Evolutionary conservation across 2,888 invertebrate genomes (phyloP), one percentile per base, ranked within the genome.

Genomic region (Hoplodrina ambigua): DNA sequence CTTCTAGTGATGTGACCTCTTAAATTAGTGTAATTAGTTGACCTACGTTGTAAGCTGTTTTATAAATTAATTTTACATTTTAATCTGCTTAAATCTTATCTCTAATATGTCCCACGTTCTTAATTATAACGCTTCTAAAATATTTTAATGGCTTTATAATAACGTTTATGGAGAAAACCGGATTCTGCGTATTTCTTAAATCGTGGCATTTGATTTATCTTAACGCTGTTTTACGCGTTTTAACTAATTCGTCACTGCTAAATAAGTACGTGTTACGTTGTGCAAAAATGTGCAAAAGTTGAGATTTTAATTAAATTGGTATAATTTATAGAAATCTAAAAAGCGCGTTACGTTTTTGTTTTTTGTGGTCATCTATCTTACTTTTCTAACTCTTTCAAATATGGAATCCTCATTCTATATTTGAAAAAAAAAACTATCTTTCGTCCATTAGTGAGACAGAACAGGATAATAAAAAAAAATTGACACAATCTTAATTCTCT

Each of bases 81-180:
- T 65, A 67, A 64, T 13, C 25, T 52, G 44, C 52, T 62, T 55
- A 53, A 61, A 72, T 59, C 49, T 75, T 33, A 46, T 15, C 58
- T 52, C 63, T 25, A 66, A 67, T 77, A 70, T 74, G 74, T 70
- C 59, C 55, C 59, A 70, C 70, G 59, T 74, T 71, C 70, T 66
- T 78, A 81, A 80, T 81, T 80, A 70, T 19, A 56, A 50, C 20
- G 25, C 62, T 66, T 78, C 50, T 58, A 44, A 82, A 78, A 67
- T 67, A 80, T 67, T 69, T 82, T 78, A 80, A 80, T 82, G 71
- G 65, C 64, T 81, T 72, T 66, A 82, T 75, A 79, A 72, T 65
- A 63, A 59, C 68, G 49, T 79, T 69, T 82, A 82, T 44, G 66
- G 69, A 59, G 20, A 33, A 53, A 75, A 74, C 78, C 69, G 77